A percentile compares a stretch with the other conserved stretches of the same genome.
These are phyloP conservation scores for Drosophila borealis DNA, from an alignment of 2,888 invertebrate species.

Conservation along the genomic window DNA sequence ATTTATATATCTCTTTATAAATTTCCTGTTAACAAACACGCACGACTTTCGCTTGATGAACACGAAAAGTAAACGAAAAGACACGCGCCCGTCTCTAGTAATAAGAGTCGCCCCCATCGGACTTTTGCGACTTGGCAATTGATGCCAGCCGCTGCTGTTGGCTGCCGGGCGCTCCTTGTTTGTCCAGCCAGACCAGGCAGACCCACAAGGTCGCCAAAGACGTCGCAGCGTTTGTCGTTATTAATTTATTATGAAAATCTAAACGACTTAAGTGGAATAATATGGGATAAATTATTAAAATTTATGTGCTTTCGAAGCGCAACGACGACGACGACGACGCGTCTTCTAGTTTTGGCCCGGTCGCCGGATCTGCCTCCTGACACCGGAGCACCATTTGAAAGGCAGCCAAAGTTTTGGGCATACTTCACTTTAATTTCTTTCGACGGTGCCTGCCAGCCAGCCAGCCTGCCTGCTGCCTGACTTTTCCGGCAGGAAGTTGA, in stretches of 20 bases:
- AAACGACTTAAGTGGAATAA: slow-evolving; percentile 84
- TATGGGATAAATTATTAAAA: slow-evolving; percentile 84
- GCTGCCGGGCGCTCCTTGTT: slow-evolving; percentile 32
- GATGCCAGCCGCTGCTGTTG: slow-evolving; percentile 43
- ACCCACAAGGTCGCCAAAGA: slow-evolving; percentile 61
- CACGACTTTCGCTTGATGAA: not conserved
- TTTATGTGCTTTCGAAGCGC: slow-evolving; percentile 81
- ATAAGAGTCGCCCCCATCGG: slow-evolving; percentile 54
- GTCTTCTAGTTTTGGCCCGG: slow-evolving; percentile 28
- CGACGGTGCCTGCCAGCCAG: slow-evolving; percentile 39
- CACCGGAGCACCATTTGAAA: slow-evolving; percentile 56
- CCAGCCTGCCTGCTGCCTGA: slow-evolving; percentile 25
- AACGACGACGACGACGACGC: slow-evolving; percentile 33
- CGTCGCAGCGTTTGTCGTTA: slow-evolving; percentile 71
- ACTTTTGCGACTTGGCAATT: slow-evolving; percentile 66
- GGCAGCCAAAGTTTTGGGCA: slow-evolving; percentile 72
- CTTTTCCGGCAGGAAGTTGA: slow-evolving; percentile 72
- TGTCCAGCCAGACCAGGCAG: slow-evolving; percentile 33
- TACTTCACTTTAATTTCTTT: slow-evolving; percentile 78
- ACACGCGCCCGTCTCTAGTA: slow-evolving; percentile 10
- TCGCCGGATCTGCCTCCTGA: slow-evolving; percentile 10
- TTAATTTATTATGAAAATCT: slow-evolving; percentile 84
- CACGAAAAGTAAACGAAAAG: not conserved
- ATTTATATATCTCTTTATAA: too few relatives aligned
- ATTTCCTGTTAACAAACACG: not conserved